Conservation (phyloP, 2,888 invertebrate species). For the Philereme transversata region DNA sequence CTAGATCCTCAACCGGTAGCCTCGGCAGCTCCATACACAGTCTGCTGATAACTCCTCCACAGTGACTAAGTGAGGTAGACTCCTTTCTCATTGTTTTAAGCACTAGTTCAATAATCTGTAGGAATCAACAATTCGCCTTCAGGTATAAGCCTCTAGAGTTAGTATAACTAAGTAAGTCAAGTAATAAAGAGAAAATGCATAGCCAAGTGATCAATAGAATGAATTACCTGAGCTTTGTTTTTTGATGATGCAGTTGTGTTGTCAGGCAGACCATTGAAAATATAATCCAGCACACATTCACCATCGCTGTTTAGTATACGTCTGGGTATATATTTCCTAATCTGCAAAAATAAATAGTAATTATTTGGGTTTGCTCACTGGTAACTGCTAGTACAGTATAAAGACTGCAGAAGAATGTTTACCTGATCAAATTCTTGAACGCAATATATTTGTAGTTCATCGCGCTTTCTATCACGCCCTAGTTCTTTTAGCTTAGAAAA, state of each 20-base stretch:
- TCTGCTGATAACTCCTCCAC: constrained; percentile 64
- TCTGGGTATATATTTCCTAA: constrained; percentile 57
- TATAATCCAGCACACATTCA: constrained; percentile 59
- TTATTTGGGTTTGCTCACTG: neutral
- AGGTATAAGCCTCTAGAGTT: no score
- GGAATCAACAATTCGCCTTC: constrained; percentile 8
- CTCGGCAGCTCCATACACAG: constrained; percentile 66
- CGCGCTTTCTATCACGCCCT: constrained; percentile 59
- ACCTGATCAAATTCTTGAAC: constrained; percentile 61
- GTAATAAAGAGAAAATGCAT: neutral
- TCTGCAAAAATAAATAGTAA: constrained; percentile 47
- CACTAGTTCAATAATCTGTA: constrained; percentile 61
- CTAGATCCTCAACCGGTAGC: constrained; percentile 55
- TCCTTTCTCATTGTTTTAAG: constrained; percentile 63
- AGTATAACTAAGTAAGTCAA: no score
- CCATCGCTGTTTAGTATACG: constrained; percentile 68
- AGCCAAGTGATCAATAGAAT: neutral
- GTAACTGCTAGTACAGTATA: neutral
- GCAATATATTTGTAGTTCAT: constrained; percentile 64
- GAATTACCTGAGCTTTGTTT: constrained; percentile 61
- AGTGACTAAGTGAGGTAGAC: constrained; percentile 66
- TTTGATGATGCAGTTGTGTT: constrained; percentile 40
- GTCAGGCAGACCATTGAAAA: constrained; percentile 66
- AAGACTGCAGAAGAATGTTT: neutral
- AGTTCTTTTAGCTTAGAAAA: constrained; percentile 62